Evolutionary conservation across 2,113 vertebrate species (phyloP), one percentile per base, ranked within the genome.

Genomic region (Stercorarius parasiticus): DNA sequence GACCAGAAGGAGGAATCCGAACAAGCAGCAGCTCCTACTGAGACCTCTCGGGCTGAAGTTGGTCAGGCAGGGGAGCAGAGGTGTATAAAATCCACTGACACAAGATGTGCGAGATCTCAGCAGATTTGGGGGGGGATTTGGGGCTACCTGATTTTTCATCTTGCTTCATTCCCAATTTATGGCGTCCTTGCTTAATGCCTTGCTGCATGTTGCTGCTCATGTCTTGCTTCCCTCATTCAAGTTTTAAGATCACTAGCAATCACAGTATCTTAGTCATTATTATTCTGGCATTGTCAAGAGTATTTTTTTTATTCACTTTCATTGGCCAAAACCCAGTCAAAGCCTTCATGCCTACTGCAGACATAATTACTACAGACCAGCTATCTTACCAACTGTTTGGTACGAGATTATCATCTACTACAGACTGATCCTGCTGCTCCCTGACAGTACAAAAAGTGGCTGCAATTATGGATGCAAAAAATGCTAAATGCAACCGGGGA

Each of bases 391-490:
- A 81, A 61, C 43, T 32, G 64, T 78, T 91, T 64, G 69, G 29
- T 34, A 53, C 23, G 77, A 80, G 85, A 82, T n/a, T 52, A 93
- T 49, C 27, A 56, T 6, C 53, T 30, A 20, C 40, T 43, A 76
- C 61, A 88, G 66, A 49, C 27, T 38, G 50, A 49, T 79, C 61
- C 72, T 84, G 82, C 76, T 66, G 67, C 18, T 93, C 56, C 36
- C 85, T 69, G 11, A 21, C 66, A 67, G 65, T 36, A 79, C 56
- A 82, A n/a, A 40, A 86, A 88, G 36, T 11, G n/a, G 72, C 40
- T 80, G 64, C 78, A 93, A 52, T 78, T 89, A 70, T 10, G 69
- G 84, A 87, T 52, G 84, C 38, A 62, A 74, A 82, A 92, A 71
- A 34, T 25, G 56, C 69, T 71, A 84, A 94, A 23, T 72, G 70